A percentile compares a stretch with the other conserved stretches of the same genome.
These are phyloP conservation scores for Oreochromis mossambicus DNA, from an alignment of 2,797 vertebrate species.

Conservation along the genomic window DNA sequence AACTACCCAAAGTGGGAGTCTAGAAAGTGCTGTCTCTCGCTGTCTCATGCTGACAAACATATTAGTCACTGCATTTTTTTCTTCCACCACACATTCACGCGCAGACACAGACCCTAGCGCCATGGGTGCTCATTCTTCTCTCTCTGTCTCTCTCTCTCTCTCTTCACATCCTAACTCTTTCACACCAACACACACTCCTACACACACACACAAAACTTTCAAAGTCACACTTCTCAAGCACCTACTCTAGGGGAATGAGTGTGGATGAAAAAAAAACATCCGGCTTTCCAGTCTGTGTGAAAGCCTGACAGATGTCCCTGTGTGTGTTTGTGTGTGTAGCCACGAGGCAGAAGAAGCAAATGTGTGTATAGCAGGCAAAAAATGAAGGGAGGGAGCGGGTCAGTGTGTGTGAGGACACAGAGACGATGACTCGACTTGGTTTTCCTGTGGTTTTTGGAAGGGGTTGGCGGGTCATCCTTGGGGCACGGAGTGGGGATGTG, in stretches of 20 bases:
- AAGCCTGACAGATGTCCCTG: conserved; percentile 62
- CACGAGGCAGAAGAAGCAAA: conserved; percentile 14
- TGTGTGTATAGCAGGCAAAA: conserved; percentile 18
- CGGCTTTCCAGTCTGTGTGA: conserved; percentile 57
- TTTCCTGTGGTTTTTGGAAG: conserved; percentile 5
- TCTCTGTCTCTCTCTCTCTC: not conserved
- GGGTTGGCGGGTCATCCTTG: not conserved
- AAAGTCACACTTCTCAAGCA: conserved; percentile 69
- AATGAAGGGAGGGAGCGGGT: not conserved
- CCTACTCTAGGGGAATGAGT: conserved; percentile 60
- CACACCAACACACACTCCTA: conserved; percentile 43
- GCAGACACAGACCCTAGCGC: not conserved
- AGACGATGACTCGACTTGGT: not conserved
- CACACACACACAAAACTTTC: conserved; percentile 50
- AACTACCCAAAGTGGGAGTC: conserved; percentile 57
- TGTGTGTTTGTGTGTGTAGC: conserved; percentile 22
- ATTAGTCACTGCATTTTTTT: conserved; percentile 47
- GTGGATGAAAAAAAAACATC: conserved; percentile 57
- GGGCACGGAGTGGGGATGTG: not conserved
- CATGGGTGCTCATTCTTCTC: conserved; percentile 23
- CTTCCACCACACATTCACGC: not conserved
- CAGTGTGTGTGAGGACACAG: not conserved
- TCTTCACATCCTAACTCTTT: conserved; percentile 18
- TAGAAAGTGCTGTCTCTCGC: conserved; percentile 44
- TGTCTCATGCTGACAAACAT: conserved; percentile 63